Percentiles rank a stretch among this genome's conserved stretches.
These are phyloP conservation scores for Dicentrarchus labrax DNA, from an alignment of 2,113 vertebrate genomes.

Conservation along the genomic window DNA sequence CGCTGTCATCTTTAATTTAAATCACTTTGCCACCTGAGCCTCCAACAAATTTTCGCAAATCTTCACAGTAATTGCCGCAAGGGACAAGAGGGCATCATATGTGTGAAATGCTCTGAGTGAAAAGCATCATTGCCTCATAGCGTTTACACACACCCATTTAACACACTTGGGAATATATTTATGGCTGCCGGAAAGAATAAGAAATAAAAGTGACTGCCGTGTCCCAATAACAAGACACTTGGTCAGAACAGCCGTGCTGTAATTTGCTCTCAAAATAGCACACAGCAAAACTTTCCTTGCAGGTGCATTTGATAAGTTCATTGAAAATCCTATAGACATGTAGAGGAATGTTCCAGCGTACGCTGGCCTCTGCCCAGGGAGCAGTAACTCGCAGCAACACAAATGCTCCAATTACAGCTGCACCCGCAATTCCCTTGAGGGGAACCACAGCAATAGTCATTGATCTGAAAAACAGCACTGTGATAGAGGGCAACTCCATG, in stretches of 20 bases:
- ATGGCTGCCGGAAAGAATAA: neutral
- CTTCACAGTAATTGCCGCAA: conserved; percentile 24
- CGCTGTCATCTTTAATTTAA: conserved; percentile 43
- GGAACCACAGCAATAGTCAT: conserved; percentile 41
- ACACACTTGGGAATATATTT: conserved; percentile 23
- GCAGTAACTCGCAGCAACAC: conserved; percentile 59
- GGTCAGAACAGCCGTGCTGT: neutral
- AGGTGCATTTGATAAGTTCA: conserved; percentile 66
- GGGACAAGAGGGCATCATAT: conserved; percentile 26
- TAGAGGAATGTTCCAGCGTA: conserved; percentile 50
- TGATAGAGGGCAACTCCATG: conserved; percentile 41
- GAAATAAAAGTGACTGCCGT: neutral
- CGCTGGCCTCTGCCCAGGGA: conserved; percentile 43
- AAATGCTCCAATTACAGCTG: conserved; percentile 71
- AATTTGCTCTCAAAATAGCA: conserved; percentile 53
- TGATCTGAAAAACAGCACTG: conserved; percentile 62
- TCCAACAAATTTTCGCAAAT: conserved; percentile 10
- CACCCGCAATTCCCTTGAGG: conserved; percentile 46
- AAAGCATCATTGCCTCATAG: conserved; percentile 16
- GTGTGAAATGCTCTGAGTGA: conserved; percentile 16
- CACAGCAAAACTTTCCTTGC: conserved; percentile 27
- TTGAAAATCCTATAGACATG: conserved; percentile 58
- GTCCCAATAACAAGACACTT: conserved; percentile 3
- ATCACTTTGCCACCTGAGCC: conserved; percentile 47
- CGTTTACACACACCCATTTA: conserved; percentile 13